Evolutionary conservation across 2,797 vertebrate species (phyloP).

Genomic region (Columba guinea): DNA sequence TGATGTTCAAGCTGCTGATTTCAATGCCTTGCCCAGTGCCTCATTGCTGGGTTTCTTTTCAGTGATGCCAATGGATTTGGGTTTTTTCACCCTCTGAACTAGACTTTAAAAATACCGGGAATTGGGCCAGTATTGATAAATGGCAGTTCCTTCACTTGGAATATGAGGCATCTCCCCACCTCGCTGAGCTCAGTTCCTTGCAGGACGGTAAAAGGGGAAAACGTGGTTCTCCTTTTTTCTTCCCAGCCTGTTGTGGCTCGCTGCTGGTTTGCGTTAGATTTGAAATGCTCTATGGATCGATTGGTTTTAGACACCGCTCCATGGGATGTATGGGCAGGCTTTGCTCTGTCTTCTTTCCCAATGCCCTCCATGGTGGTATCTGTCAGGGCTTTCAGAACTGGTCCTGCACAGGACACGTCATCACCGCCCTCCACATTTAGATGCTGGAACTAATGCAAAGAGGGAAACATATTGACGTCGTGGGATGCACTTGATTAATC

Average conservation of each 20-base stretch:
- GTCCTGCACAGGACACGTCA: background rate
- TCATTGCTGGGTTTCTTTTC: background rate
- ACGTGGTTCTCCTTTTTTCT: background rate
- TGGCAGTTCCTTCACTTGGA: background rate
- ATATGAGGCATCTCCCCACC: fast-evolving
- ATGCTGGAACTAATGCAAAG: background rate
- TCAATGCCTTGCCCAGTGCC: background rate
- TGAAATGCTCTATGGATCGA: background rate
- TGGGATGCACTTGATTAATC: background rate
- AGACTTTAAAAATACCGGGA: background rate
- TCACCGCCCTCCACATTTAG: background rate
- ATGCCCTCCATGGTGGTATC: fast-evolving
- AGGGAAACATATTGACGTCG: background rate
- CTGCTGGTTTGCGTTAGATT: background rate
- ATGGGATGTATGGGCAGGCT: fast-evolving
- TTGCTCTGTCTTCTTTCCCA: background rate
- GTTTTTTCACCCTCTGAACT: fast-evolving
- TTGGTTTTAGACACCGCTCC: background rate
- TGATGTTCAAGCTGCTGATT: background rate
- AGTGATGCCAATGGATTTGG: background rate
- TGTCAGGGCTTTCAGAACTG: background rate
- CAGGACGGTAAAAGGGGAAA: background rate
- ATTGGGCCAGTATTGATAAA: background rate
- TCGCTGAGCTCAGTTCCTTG: background rate
- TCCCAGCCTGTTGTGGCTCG: background rate